Conservation (phyloP, 1,140 invertebrate species). For the Planococcus citri region DNA sequence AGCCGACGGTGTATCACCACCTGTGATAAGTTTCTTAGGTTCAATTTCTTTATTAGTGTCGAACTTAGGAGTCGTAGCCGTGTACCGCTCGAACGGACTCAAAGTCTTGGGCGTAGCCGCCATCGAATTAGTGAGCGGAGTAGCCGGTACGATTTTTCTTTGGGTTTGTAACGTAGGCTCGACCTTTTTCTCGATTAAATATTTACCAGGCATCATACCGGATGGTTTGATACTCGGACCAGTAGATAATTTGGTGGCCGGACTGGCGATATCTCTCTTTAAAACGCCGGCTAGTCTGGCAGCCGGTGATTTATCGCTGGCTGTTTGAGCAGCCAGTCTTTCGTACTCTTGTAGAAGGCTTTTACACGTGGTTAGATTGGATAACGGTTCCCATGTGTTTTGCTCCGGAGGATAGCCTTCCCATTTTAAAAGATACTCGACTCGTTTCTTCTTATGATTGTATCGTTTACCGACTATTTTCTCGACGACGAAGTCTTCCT, state of each 20-base stretch:
- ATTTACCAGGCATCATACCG: not conserved
- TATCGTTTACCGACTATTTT: conserved; percentile 67
- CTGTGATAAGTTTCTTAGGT: too few relatives aligned
- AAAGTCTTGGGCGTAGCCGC: not conserved
- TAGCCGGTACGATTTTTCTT: conserved; percentile 4
- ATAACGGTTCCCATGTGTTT: conserved; percentile 66
- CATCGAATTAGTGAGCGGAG: not conserved
- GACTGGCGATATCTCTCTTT: not conserved
- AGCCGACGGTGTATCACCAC: too few relatives aligned
- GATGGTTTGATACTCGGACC: not conserved
- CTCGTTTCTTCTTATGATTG: conserved; percentile 58
- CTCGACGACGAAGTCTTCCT: conserved; percentile 52
- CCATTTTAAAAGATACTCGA: conserved; percentile 72
- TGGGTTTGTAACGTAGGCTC: not conserved
- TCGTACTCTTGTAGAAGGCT: conserved; percentile 64
- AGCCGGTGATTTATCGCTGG: not conserved
- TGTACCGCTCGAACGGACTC: not conserved
- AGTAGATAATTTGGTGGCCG: not conserved
- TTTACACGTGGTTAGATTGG: conserved; percentile 58
- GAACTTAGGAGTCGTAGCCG: not conserved
- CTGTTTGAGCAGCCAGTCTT: conserved; percentile 50
- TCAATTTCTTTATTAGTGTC: not conserved
- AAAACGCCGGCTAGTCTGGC: not conserved
- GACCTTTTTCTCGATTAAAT: not conserved
- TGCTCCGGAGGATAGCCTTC: conserved; percentile 59